A percentile compares a stretch with the other conserved stretches of the same genome.
Evolutionary conservation across 2,888 invertebrate genomes (phyloP).

Genomic region (Polydrusus pterygomalis): DNA sequence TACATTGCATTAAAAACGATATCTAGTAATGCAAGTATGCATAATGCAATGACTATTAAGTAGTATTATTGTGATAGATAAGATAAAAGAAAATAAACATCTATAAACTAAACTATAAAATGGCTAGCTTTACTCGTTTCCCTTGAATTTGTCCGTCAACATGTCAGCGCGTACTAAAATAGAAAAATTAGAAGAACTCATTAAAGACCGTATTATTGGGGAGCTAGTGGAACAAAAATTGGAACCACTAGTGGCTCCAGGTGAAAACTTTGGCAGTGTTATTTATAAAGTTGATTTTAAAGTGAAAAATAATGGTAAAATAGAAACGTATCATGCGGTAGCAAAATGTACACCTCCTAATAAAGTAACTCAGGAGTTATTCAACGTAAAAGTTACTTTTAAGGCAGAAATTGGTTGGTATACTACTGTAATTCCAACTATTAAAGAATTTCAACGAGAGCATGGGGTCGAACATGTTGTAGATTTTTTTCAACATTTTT

Average conservation of each 20-base stretch:
- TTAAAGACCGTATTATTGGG: slow-evolving; percentile 39
- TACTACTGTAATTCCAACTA: slow-evolving; percentile 70
- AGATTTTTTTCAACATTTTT: slow-evolving; percentile 66
- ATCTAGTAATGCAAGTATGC: no score
- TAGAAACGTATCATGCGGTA: slow-evolving; percentile 45
- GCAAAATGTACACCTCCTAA: slow-evolving; percentile 50
- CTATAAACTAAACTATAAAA: no score
- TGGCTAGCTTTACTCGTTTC: background rate
- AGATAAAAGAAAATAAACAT: no score
- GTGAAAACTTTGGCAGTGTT: slow-evolving; percentile 47
- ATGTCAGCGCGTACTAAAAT: slow-evolving; percentile 30
- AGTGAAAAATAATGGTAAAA: slow-evolving; percentile 29
- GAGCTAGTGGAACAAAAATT: slow-evolving; percentile 41
- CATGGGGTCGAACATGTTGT: slow-evolving; percentile 68
- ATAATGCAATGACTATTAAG: no score
- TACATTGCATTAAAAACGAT: no score
- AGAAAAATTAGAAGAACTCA: slow-evolving; percentile 45
- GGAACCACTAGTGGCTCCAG: slow-evolving; percentile 19
- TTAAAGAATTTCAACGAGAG: slow-evolving; percentile 71
- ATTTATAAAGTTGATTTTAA: slow-evolving; percentile 44
- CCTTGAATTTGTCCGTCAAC: background rate
- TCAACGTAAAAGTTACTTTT: slow-evolving; percentile 73
- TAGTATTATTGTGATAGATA: no score
- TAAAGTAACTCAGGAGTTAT: slow-evolving; percentile 67
- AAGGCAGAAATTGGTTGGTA: slow-evolving; percentile 75